Conservation (phyloP, 64 coral and sea anemone genomes). For the Montipora sp. region DNA sequence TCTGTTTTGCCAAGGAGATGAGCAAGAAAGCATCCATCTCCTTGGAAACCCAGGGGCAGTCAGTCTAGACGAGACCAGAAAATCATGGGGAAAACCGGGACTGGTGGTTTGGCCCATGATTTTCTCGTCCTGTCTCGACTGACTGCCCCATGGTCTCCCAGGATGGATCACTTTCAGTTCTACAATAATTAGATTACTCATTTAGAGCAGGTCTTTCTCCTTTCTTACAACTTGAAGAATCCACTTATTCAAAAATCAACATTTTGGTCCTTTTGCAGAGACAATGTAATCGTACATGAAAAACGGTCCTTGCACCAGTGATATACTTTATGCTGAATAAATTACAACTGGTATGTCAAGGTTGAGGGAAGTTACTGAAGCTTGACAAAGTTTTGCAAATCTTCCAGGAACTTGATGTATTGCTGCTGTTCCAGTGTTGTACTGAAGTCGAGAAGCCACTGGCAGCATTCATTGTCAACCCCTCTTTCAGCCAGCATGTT, state of each 20-base stretch:
- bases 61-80: no score
- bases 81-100: no score
- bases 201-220: background rate
- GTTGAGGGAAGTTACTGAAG: conserved; percentile 58
- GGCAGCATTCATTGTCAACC: conserved; percentile 70
- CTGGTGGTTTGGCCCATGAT: no score
- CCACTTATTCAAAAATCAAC: background rate
- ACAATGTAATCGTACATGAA: no score
- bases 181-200: background rate
- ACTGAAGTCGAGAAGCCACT: conserved; percentile 76
- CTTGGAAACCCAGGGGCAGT: no score
- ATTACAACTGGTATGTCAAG: background rate
- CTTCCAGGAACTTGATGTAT: conserved; percentile 88
- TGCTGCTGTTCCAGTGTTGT: conserved; percentile 91
- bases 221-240: background rate
- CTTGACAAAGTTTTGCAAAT: conserved; percentile 87
- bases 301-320: no score
- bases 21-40: no score
- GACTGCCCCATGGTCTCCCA: no score
- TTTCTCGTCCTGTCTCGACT: no score
- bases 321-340: no score
- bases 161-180: no score
- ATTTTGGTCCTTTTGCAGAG: background rate
- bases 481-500: conserved; percentile 95
- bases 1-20: no score